Evolutionary conservation across 2,888 invertebrate species (phyloP), one percentile per base, ranked within the genome.

Genomic region (Sinelater perroti): DNA sequence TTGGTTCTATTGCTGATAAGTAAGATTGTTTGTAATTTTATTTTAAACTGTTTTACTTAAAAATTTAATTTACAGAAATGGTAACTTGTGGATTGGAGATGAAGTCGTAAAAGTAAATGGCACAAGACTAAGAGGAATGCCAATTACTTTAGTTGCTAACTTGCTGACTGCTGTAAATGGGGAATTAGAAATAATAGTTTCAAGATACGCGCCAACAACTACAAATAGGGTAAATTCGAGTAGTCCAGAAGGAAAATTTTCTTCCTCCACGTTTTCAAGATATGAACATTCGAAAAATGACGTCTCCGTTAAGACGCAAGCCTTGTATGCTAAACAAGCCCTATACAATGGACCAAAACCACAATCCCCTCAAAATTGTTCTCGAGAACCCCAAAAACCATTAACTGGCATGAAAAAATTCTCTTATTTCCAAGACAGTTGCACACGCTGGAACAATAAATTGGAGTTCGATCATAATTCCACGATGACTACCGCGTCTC

Each of bases 31-130:
- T 28, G 26, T 24, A 13, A 1, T n/a, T n/a, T n/a, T 14, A 30
- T 5, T 30, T 8, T 31, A 28, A 24, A 11, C 33, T 18, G 36
- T 6, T 35, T 28, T 46, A 33, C n/a, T 28, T 54, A 10, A 3
- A 1, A 33, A 13, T 14, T 14, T 14, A 10, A 20, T 38, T 18
- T 78, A 52, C 72, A 90, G 91, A 78, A 91, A 93, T 75, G 91
- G 92, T 13, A 84, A 91, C 67, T 82, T 96, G 60, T 83, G 87
- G 69, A 84, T 92, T 56, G 93, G 93, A 8, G 95, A 95, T 78
- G 93, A 95, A 82, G 89, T 95, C 62, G 88, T 95, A 7, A 91
- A 92, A 78, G 90, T 94, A 20, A 95, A 95, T 76, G 93, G 93
- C 6, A 86, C 85, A 70, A 86, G 91, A 62, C 79, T 95, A 56